phyloP scores from a whole-genome alignment of 2,113 vertebrate species.

The Dinomys branickii region DNA sequence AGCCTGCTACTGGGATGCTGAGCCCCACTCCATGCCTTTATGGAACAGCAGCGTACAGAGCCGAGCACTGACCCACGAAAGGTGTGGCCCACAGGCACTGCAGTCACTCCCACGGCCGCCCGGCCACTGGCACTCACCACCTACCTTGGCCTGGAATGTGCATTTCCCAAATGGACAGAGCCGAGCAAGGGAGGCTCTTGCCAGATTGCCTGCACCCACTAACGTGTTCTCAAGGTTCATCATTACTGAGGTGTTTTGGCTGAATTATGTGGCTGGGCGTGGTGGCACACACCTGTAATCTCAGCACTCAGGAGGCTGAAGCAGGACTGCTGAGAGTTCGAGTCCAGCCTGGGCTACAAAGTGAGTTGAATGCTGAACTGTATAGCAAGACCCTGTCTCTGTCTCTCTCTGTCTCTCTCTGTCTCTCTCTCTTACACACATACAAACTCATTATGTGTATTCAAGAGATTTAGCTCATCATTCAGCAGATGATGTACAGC shows the following conservation, averaged over 20 bases:
- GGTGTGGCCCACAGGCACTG: neutral
- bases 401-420: too few species aligned
- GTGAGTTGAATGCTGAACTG: too few species aligned
- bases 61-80: neutral
- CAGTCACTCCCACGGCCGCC: neutral
- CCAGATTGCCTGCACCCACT: neutral
- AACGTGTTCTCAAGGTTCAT: fast-evolving
- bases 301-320: too few species aligned
- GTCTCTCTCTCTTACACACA: too few species aligned
- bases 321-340: too few species aligned
- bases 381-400: too few species aligned
- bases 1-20: too few species aligned
- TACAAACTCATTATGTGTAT: too few species aligned
- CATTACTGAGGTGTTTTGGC: fast-evolving
- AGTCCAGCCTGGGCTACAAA: too few species aligned
- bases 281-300: too few species aligned
- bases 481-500: fast-evolving
- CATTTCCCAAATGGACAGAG: fast-evolving
- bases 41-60: neutral
- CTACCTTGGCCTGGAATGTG: neutral
- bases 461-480: too few species aligned
- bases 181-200: fast-evolving
- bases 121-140: neutral
- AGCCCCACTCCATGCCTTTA: fast-evolving
- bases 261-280: neutral